Evolutionary conservation across 1,140 invertebrate species (phyloP).

Genomic region (Caerostris extrusa): DNA sequence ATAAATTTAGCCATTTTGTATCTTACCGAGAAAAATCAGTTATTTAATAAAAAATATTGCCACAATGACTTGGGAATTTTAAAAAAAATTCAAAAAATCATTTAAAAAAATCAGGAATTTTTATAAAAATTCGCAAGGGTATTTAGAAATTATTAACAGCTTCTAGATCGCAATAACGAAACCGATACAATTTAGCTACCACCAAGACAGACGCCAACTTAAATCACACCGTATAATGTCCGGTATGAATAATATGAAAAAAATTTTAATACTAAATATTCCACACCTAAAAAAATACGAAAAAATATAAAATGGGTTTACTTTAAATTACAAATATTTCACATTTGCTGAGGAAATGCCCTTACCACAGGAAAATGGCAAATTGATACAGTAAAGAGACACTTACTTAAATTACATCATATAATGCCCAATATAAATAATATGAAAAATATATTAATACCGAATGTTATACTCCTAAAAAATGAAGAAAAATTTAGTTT

Average conservation of each 20-base stretch:
- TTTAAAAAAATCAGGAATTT: not conserved
- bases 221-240: constrained; percentile 2
- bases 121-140: not conserved
- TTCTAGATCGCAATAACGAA: not conserved
- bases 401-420: constrained; percentile 2
- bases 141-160: not conserved
- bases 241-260: not conserved
- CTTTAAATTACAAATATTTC: too few species aligned
- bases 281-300: not conserved
- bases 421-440: not conserved
- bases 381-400: not conserved
- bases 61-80: not conserved
- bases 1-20: constrained; percentile 29
- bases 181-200: not conserved
- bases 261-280: not conserved
- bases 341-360: too few species aligned
- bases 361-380: too few species aligned
- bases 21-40: not conserved
- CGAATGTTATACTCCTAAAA: not conserved
- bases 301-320: not conserved
- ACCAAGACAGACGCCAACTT: not conserved
- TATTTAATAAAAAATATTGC: not conserved
- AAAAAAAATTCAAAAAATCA: not conserved
- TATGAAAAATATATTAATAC: not conserved
- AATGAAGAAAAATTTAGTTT: not conserved